Evolutionary conservation across 2,888 invertebrate species (phyloP).

Genomic region (Elysia crispata): DNA sequence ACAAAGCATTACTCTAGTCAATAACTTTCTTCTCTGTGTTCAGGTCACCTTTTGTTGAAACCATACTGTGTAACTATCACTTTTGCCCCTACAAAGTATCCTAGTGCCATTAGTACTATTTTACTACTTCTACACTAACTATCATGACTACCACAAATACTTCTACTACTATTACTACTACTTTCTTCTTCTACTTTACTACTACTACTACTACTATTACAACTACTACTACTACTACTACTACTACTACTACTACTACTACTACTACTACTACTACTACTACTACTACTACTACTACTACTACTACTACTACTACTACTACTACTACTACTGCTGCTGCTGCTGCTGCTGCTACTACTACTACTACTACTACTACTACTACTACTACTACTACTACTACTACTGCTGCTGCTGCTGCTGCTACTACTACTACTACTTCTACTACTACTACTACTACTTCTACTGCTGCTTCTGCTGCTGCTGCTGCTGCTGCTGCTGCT

Average conservation of each 20-base stretch:
- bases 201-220: constrained; percentile 4
- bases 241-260: constrained; percentile 9
- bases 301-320: constrained; percentile 9
- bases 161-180: constrained; percentile 1
- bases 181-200: background rate
- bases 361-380: background rate
- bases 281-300: constrained; percentile 9
- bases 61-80: too few relatives aligned
- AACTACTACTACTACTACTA: constrained; percentile 4
- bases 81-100: too few relatives aligned
- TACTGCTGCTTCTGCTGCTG: too few relatives aligned
- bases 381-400: too few relatives aligned
- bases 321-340: background rate
- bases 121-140: constrained; percentile 34
- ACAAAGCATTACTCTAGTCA: too few relatives aligned
- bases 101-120: constrained; percentile 46
- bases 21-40: too few relatives aligned
- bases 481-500: too few relatives aligned
- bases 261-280: constrained; percentile 9
- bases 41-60: too few relatives aligned
- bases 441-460: too few relatives aligned
- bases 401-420: constrained; percentile 22
- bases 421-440: constrained; percentile 49
- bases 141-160: background rate
- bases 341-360: background rate